Evolutionary conservation across 1,140 invertebrate species (phyloP).

Genomic region (Dendrolimus punctatus): DNA sequence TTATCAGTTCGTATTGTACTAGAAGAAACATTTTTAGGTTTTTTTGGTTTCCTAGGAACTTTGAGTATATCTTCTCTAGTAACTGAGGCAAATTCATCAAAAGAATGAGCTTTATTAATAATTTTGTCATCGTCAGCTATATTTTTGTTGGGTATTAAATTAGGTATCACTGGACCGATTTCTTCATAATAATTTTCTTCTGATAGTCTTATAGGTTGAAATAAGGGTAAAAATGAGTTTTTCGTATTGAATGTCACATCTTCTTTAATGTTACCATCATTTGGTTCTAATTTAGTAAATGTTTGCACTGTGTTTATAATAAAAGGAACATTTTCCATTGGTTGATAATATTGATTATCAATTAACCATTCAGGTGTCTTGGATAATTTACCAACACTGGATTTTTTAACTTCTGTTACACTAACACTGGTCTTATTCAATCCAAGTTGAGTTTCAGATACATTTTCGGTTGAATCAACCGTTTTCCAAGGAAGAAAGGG

Average conservation of each 20-base stretch:
- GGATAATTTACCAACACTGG: slow-evolving; percentile 35
- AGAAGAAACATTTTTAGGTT: slow-evolving; percentile 28
- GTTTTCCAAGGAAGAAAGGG: slow-evolving; percentile 39
- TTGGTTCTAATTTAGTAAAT: slow-evolving; percentile 18
- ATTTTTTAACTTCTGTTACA: slow-evolving; percentile 9
- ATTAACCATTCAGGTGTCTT: slow-evolving; percentile 48
- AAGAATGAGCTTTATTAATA: slow-evolving; percentile 25
- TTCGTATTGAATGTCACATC: slow-evolving; percentile 5
- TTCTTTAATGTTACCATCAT: slow-evolving; percentile 14
- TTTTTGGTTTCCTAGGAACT: slow-evolving; percentile 48
- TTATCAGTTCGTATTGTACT: too few species aligned
- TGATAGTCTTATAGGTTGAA: slow-evolving; percentile 22
- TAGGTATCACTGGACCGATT: slow-evolving; percentile 39
- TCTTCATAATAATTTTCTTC: slow-evolving; percentile 63
- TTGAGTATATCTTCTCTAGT: slow-evolving; percentile 48
- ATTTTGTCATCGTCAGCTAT: slow-evolving; percentile 58
- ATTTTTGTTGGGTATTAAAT: slow-evolving; percentile 25
- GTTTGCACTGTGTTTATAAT: slow-evolving; percentile 38
- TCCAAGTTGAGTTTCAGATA: slow-evolving; percentile 21
- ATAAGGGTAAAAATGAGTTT: slow-evolving; percentile 21
- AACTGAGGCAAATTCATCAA: slow-evolving; percentile 34
- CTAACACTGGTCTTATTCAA: slow-evolving; percentile 17
- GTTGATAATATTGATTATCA: slow-evolving; percentile 60
- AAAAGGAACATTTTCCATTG: slow-evolving; percentile 48
- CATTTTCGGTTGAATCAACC: slow-evolving; percentile 32